phyloP scores from a whole-genome alignment of 2,797 vertebrate species.

The Ciconia nigra region DNA sequence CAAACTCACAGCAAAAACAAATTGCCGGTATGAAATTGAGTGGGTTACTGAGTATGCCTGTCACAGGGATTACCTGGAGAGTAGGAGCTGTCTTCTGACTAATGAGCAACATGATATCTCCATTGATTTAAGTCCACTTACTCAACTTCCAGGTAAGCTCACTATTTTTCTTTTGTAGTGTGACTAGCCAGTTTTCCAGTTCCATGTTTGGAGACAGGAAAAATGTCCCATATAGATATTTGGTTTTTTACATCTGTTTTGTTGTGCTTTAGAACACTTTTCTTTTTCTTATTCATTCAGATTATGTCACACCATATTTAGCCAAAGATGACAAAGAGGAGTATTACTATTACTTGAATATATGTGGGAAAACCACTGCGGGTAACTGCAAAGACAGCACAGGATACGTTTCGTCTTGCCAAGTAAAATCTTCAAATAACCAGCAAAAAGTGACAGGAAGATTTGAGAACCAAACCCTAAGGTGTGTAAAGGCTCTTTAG shows the following conservation, averaged over 20 bases:
- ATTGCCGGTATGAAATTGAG: constrained; percentile 92
- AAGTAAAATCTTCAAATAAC: constrained; percentile 71
- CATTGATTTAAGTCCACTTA: constrained; percentile 86
- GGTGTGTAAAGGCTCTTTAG: constrained; percentile 73
- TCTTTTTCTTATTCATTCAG: not conserved
- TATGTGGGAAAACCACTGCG: constrained; percentile 76
- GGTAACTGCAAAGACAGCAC: constrained; percentile 44
- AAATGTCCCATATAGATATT: not conserved
- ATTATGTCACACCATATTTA: constrained; percentile 53
- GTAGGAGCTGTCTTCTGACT: constrained; percentile 80
- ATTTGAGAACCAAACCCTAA: constrained; percentile 85
- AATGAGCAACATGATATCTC: constrained; percentile 85
- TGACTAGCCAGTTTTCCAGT: not conserved
- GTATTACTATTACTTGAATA: constrained; percentile 88
- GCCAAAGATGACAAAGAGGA: constrained; percentile 68
- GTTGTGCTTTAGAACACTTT: not conserved
- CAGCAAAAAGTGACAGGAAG: constrained; percentile 81
- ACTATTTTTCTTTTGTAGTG: not conserved
- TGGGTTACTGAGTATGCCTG: constrained; percentile 98
- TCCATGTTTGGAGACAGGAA: not conserved
- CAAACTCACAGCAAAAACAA: constrained; percentile 83
- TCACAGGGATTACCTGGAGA: constrained; percentile 93
- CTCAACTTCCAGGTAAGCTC: constrained; percentile 58
- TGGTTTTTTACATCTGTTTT: not conserved
- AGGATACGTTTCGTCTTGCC: constrained; percentile 80